Evolutionary conservation across 1,140 invertebrate species (phyloP).

Genomic region (Drosophila varians): DNA sequence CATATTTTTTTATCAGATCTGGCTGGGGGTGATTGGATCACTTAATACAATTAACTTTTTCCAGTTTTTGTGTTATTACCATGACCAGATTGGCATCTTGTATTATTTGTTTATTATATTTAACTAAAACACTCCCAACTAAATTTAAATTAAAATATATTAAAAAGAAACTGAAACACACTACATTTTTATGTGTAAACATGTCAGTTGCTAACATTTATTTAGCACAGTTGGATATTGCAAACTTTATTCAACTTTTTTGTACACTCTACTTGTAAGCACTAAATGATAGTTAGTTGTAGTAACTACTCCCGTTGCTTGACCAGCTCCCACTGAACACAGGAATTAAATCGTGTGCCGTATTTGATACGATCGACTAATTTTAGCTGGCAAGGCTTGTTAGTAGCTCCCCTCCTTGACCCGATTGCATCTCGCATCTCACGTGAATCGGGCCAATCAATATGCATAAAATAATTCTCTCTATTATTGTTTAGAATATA

Average conservation of each 20-base stretch:
- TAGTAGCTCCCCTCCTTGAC: conserved; percentile 33
- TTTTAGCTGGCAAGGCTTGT: conserved; percentile 22
- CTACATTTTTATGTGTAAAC: not conserved
- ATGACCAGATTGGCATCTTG: conserved; percentile 29
- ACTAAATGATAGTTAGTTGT: not conserved
- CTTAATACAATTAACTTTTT: too few species aligned
- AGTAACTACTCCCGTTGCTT: conserved; percentile 25
- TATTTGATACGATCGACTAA: conserved; percentile 41
- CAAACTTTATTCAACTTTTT: not conserved
- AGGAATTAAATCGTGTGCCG: conserved; percentile 22
- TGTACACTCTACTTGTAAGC: too few species aligned
- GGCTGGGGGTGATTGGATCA: conserved; percentile 33
- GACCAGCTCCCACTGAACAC: conserved; percentile 33
- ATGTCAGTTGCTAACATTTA: not conserved
- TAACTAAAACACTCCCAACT: not conserved
- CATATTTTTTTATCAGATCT: conserved; percentile 84
- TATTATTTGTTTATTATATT: conserved; percentile 8
- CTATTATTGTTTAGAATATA: conserved; percentile 22
- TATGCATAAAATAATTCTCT: conserved; percentile 22
- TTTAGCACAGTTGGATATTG: not conserved
- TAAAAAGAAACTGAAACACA: not conserved
- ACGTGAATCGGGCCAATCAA: conserved; percentile 42
- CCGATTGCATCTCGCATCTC: conserved; percentile 2
- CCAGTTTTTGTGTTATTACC: too few species aligned
- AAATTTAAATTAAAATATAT: conserved; percentile 1